A percentile compares a stretch with the other conserved stretches of the same genome.
These are phyloP conservation scores for Trinectes maculatus DNA, from an alignment of 2,113 vertebrate genomes.

Conservation along the genomic window DNA sequence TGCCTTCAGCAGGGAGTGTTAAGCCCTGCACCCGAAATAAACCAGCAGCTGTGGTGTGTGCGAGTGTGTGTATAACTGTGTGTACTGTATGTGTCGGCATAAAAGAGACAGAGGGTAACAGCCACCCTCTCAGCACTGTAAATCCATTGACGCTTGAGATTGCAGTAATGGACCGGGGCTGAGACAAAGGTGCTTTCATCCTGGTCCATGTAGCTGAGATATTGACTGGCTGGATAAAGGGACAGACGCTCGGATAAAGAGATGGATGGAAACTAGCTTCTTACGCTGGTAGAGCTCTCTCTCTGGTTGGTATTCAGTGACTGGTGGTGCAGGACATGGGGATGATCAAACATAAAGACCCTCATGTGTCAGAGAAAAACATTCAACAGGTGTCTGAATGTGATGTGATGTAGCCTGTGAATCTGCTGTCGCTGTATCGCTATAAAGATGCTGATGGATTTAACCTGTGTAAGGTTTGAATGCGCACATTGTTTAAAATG, in stretches of 20 bases:
- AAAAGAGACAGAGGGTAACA: slow-evolving; percentile 26
- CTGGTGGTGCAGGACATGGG: neutral
- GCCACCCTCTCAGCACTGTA: slow-evolving; percentile 50
- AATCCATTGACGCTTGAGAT: slow-evolving; percentile 42
- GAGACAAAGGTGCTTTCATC: slow-evolving; percentile 45
- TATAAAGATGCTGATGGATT: neutral
- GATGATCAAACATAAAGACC: neutral
- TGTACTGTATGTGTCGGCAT: slow-evolving; percentile 16
- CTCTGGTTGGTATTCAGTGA: neutral
- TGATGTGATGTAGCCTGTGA: neutral
- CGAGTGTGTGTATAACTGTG: slow-evolving; percentile 18
- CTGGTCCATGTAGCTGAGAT: slow-evolving; percentile 17
- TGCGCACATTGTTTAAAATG: neutral
- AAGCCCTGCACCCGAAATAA: slow-evolving; percentile 69
- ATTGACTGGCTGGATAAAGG: slow-evolving; percentile 10
- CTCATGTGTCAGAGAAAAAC: neutral
- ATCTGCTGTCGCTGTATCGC: neutral
- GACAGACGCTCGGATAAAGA: neutral
- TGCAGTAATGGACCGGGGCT: slow-evolving; percentile 36
- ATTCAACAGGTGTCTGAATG: neutral
- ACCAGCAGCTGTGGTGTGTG: slow-evolving; percentile 67
- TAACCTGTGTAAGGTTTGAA: too few species aligned
- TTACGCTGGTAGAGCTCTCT: neutral
- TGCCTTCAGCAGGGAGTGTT: slow-evolving; percentile 47
- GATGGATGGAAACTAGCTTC: slow-evolving; percentile 19